Evolutionary conservation across 92 coral and sea anemone genomes (phyloP), one percentile per base, ranked within the genome.

Genomic region (Chrysogorgia sp.): DNA sequence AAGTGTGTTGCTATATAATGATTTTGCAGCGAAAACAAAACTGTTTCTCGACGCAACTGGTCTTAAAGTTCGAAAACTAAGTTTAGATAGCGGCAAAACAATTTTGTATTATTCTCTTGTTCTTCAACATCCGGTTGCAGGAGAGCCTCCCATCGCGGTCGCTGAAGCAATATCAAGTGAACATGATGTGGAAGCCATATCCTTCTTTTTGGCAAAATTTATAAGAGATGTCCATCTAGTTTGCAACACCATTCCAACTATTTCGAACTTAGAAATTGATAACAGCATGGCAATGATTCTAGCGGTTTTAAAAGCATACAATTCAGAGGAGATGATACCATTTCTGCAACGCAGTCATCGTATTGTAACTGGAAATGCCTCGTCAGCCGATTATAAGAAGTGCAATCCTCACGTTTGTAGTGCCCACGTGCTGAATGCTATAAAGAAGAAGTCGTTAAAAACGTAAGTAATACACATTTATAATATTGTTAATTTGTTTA

Each of bases 211-310:
- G 20, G 6, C 21, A 7, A 52, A 52, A 20, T 52, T 52, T 52
- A 7, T 52, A 3, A 17, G 59, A 17, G 59, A 52, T 52, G 59
- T 52, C 8, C 59, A 17, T 17, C 17, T 52, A 17, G 17, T 20
- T 7, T 52, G 59, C 17, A 17, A 17, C 6, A 5, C 59, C 59
- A 23, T 4, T 52, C 22, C 59, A 17, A 4, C 59, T 52, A 4
- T 52, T 5, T 5, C 9, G 20, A 52, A 7, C 20, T 52, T 52
- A 3, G 59, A 52, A 52, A 23, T 52, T 3, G 59, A 52, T 23
- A 52, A 52, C 59, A 52, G 59, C 26, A 52, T 52, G 59, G 59
- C 59, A 17, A 52, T 52, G 59, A 52, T 52, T 52, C 26, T 52
- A 4, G 6, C 59, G 21, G 59, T 52, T 7, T 20, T 52, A 3